Evolutionary conservation across 2,113 vertebrate genomes (phyloP), one percentile per base, ranked within the genome.

Genomic region (Microcebus ravelobensis): DNA sequence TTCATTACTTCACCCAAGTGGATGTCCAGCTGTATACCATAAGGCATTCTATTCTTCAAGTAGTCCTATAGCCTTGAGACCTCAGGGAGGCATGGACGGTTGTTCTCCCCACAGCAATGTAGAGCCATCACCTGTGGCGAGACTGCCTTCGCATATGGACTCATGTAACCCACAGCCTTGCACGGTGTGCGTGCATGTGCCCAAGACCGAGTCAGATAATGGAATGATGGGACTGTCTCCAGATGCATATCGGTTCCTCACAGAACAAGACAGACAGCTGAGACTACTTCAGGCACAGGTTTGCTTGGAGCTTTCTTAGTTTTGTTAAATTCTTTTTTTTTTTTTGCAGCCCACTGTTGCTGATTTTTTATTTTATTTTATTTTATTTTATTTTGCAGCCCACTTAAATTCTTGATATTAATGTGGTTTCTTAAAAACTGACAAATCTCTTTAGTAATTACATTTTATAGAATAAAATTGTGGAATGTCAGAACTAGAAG

Each of bases 231-330:
- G 98, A 79, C 95, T 99, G 12, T 98, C 99, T 82, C 97, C 99
- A 3, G 99, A 99, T 96, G 98, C 99, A 1, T 99, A 99, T 98
- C 97, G 94, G 39, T 98, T 99, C 71, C 98, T 99, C 34, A 98
- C 99, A 65, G 99, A 99, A 11, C 99, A 99, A 97, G 99, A 99
- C 83, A 98, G 97, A 52, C 99, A 99, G 98, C 98, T 99, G 27
- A 99, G 99, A 98, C 98, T 99, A 91, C 99, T 99, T 74, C 99
- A 99, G 92, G 98, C 99, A 91, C 99, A 99, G 99, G 99, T 99
- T 96, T 95, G 99, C 95, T 74, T 88, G 34, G 17, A 29, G 10
- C 42, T 95, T 96, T 88, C 50, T 93, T 86, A 80, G 29, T 95
- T 84, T 76, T 92, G 23, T 83, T 86, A 86, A 91, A 93, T 89